These are phyloP conservation scores for Lagopus leucura DNA, from an alignment of 2,113 vertebrate genomes.

Conservation along the genomic window DNA sequence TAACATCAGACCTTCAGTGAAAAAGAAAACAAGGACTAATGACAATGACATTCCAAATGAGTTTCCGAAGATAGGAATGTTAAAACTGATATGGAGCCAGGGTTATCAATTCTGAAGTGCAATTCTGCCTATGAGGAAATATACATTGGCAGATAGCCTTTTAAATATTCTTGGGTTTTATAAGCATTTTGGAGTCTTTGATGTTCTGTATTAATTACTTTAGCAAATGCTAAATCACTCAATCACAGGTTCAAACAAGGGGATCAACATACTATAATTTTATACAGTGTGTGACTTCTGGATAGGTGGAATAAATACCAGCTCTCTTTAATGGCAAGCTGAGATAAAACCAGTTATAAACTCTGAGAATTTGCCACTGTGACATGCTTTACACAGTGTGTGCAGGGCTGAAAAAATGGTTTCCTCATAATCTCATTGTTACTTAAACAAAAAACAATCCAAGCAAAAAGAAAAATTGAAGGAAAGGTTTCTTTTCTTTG, in stretches of 20 bases:
- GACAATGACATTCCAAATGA: too few species aligned
- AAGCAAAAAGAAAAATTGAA: not conserved
- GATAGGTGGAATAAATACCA: not conserved
- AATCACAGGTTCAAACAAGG: not conserved
- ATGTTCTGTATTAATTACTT: not conserved
- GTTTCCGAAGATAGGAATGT: not conserved
- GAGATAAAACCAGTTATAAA: not conserved
- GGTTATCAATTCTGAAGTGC: not conserved
- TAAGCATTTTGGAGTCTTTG: not conserved
- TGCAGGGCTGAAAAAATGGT: not conserved
- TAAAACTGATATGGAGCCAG: not conserved
- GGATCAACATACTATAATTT: not conserved
- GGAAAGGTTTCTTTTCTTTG: rapidly evolving
- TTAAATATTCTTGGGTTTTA: not conserved
- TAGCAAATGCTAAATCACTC: not conserved
- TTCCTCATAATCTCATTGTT: not conserved
- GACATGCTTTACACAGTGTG: not conserved
- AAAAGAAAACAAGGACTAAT: not conserved
- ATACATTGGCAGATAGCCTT: not conserved
- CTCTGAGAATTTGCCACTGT: not conserved
- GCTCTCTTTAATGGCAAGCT: not conserved
- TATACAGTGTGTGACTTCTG: not conserved
- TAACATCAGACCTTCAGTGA: not conserved
- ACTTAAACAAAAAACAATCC: not conserved
- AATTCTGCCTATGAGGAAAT: not conserved